A percentile compares a stretch with the other conserved stretches of the same genome.
phyloP scores from a whole-genome alignment of 2,888 invertebrate species.

The Halocaridina rubra region DNA sequence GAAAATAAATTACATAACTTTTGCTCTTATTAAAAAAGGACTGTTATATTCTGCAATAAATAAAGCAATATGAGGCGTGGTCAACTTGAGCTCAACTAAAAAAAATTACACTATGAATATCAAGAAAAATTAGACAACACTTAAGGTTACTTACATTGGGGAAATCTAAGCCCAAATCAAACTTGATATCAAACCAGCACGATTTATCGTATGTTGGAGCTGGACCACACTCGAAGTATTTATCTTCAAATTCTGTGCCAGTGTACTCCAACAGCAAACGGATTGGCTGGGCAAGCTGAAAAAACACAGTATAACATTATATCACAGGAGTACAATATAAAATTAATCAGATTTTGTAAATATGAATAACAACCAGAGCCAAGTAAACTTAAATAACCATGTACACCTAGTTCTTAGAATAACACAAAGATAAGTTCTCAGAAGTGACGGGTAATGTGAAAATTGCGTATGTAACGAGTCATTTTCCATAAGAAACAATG shows the following conservation, averaged over 20 bases:
- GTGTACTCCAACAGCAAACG: constrained; percentile 66
- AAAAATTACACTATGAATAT: background rate
- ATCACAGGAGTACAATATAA: background rate
- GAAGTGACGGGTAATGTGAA: no score
- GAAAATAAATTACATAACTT: no score
- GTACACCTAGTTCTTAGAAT: no score
- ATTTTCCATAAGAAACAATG: no score
- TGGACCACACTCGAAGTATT: constrained; percentile 68
- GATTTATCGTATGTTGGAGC: constrained; percentile 69
- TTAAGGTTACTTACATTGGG: constrained; percentile 47
- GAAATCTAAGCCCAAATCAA: constrained; percentile 34
- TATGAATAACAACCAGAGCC: background rate
- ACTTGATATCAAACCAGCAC: constrained; percentile 66
- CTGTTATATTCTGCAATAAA: no score
- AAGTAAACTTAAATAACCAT: constrained; percentile 1
- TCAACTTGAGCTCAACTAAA: no score
- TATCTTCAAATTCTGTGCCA: constrained; percentile 70
- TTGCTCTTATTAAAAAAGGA: no score
- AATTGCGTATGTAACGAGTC: no score
- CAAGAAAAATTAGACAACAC: no score
- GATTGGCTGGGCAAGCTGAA: constrained; percentile 58
- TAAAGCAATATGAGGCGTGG: no score
- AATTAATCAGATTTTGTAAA: background rate
- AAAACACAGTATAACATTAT: background rate
- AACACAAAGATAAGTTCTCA: no score